Evolutionary conservation across 2,797 vertebrate species (phyloP), one percentile per base, ranked within the genome.

Genomic region (Naso thynnoides): DNA sequence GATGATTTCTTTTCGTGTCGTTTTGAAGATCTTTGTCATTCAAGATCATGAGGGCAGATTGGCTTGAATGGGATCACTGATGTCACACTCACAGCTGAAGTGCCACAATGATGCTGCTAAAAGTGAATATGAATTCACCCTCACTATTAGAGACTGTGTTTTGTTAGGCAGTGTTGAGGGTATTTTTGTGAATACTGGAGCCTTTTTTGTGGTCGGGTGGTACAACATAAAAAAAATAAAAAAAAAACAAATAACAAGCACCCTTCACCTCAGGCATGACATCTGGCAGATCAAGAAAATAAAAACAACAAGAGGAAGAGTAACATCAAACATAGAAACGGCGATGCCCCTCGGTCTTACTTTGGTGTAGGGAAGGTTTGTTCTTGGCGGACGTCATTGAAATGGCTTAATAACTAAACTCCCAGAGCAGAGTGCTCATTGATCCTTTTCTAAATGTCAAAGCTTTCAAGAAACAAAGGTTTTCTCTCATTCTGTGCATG

Each of bases 141-240:
- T n/a, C n/a, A n/a, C n/a, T 27, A 56, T 76, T 85, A 89, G 89
- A 78, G 68, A 63, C 87, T 86, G 72, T 81, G 72, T 87, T 87
- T 82, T 82, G 53, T 69, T 53, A 86, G 78, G 86, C 72, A 76
- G 78, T 66, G 69, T 85, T 82, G 33, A 36, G 33, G 33, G 69
- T 45, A 58, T 70, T 36, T 77, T 62, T 48, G 21, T 55, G 52
- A 84, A 81, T 72, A 70, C 31, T 60, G 48, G 26, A 31, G 21
- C 27, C 36, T 42, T 71, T 56, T 64, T 66, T 2, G 4, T 18
- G 31, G 16, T n/a, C n/a, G 29, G 8, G 8, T 23, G 29, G 63
- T 66, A 10, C 9, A 47, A 26, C 54, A 18, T 73, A 47, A 36
- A 78, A 70, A 53, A 2, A 36, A 36, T 36, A 52, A 68, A 82